Percentiles rank a stretch among this genome's conserved stretches.
Conservation (phyloP, 2,888 invertebrate genomes). For the Hecatera dysodea region DNA sequence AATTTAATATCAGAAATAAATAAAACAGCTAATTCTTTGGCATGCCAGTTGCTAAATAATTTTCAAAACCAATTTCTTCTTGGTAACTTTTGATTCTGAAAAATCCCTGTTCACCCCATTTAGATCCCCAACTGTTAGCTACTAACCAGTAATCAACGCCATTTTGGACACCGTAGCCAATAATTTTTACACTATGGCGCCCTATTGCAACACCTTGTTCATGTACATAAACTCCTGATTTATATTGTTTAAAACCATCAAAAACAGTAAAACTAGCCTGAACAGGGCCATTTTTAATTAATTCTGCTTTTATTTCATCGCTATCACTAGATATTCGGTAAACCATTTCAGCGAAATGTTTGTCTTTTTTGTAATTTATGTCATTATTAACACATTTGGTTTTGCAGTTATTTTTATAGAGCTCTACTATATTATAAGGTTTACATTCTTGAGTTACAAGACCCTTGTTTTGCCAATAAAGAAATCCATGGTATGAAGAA, state of each 20-base stretch:
- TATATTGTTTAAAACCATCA: constrained; percentile 6
- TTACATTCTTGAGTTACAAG: constrained; percentile 46
- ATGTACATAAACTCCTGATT: constrained; percentile 33
- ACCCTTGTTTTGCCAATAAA: constrained; percentile 24
- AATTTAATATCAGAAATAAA: no score
- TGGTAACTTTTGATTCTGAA: constrained; percentile 27
- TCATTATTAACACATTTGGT: background rate
- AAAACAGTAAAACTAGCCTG: constrained; percentile 3
- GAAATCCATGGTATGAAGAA: background rate
- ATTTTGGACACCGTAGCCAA: constrained; percentile 50
- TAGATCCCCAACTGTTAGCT: constrained; percentile 41
- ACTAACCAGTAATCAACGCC: constrained; percentile 43
- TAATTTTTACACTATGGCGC: constrained; percentile 32
- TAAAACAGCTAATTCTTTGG: background rate
- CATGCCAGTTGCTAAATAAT: background rate
- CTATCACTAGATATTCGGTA: background rate
- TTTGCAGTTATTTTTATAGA: background rate
- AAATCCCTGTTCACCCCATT: constrained; percentile 38
- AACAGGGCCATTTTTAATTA: constrained; percentile 47
- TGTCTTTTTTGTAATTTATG: constrained; percentile 22
- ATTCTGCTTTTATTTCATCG: constrained; percentile 48
- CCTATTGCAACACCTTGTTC: background rate
- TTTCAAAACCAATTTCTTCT: constrained; percentile 9
- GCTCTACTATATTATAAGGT: constrained; percentile 25
- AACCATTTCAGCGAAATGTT: constrained; percentile 42